Percentiles rank a stretch among this genome's conserved stretches.
phyloP scores from a whole-genome alignment of 2,797 vertebrate species.

The Aldrovandia affinis region DNA sequence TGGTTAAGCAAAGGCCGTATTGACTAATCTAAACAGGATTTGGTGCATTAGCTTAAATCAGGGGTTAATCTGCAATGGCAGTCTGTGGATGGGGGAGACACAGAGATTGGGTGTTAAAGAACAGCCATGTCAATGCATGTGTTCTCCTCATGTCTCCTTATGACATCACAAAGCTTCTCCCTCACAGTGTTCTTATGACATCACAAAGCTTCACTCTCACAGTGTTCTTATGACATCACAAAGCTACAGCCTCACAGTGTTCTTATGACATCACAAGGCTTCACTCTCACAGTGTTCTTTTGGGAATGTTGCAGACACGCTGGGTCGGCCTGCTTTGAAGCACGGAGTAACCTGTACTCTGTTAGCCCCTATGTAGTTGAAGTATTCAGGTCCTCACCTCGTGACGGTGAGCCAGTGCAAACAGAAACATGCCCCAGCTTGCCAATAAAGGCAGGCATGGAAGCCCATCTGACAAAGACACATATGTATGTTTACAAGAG shows the following conservation, averaged over 20 bases:
- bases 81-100: neutral
- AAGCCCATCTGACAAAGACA: no score
- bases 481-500: no score
- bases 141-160: neutral
- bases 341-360: no score
- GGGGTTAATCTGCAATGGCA: neutral
- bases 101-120: neutral
- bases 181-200: neutral
- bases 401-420: no score
- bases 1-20: neutral
- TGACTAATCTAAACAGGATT: conserved; percentile 6
- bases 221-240: neutral
- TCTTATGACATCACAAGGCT: neutral
- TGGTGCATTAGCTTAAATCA: neutral
- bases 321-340: no score
- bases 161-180: neutral
- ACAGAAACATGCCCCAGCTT: neutral
- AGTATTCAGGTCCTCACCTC: neutral
- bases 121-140: neutral
- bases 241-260: neutral
- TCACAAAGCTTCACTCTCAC: neutral
- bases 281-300: no score
- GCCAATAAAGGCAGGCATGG: neutral
- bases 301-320: no score
- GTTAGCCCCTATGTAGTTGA: neutral